phyloP scores from a whole-genome alignment of 2,113 vertebrate species.

The Probosciger aterrimus region DNA sequence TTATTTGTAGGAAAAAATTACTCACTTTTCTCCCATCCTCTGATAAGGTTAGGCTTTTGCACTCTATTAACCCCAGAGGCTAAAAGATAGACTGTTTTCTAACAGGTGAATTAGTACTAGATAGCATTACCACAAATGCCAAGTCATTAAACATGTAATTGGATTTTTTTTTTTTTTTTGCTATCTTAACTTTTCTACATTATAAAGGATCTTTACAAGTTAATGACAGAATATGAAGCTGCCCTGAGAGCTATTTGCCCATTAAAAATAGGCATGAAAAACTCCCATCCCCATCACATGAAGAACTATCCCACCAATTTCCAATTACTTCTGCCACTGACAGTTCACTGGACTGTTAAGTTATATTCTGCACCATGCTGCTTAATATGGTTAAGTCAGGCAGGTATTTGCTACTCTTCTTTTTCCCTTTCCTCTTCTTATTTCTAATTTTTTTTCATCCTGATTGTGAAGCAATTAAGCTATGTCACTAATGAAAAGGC shows the following conservation, averaged over 20 bases:
- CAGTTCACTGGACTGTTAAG: constrained; percentile 79
- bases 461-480: constrained; percentile 72
- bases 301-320: constrained; percentile 73
- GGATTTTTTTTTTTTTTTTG: constrained; percentile 69
- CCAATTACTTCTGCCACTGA: constrained; percentile 77
- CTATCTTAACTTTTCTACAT: constrained; percentile 66
- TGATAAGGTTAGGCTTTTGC: constrained; percentile 77
- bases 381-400: constrained; percentile 65
- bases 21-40: constrained; percentile 68
- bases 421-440: constrained; percentile 1
- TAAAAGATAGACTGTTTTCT: constrained; percentile 75
- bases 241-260: constrained; percentile 69
- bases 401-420: constrained; percentile 48
- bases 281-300: constrained; percentile 47
- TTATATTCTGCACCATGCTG: constrained; percentile 66
- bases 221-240: constrained; percentile 65
- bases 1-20: constrained; percentile 73
- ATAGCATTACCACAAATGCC: constrained; percentile 81
- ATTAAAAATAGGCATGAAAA: constrained; percentile 72
- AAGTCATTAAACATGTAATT: constrained; percentile 82
- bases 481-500: constrained; percentile 68
- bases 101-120: constrained; percentile 76
- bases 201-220: constrained; percentile 74
- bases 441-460: constrained; percentile 3
- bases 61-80: constrained; percentile 79